Base-by-base conservation (phyloP, 1,140 invertebrate genomes). In the Amyelois transitella region DNA sequence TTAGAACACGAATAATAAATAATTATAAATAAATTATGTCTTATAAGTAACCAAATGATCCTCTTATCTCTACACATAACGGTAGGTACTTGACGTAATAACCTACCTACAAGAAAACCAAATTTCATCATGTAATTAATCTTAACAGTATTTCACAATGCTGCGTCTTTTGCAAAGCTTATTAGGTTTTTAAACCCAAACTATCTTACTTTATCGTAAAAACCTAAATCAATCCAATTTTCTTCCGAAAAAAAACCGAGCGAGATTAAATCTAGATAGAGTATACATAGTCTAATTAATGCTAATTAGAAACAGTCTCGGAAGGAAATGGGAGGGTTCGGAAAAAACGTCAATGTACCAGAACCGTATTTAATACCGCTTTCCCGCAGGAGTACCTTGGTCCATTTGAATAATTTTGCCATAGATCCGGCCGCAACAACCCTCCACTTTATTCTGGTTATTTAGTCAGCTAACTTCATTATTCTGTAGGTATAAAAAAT, bases 401-500 rank as follows among this genome's bases (percentile, higher is more conserved):
- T 43, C 64, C 45, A 69, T 78, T 81, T 72, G 68, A 75, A 81
- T 81, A 78, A 78, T 78, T 81, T 63, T 59, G 53, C 56, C 69
- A 59, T 76, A 69, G 62, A 66, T 66, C 66, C 60, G 45, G 63
- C 25, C 49, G 17, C 32, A 14, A 14, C n/a, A 38, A 38, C 53
- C 53, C 44, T 20, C 45, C 14, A 28, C 18, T 44, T 51, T 25
- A 24, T 44, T 17, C 43, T 44, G 45, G 12, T 44, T 53, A 21
- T 24, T 44, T 44, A 53, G 18, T 5, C 32, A 32, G 49, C 14
- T 32, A 25, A 51, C 43, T 18, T 44, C n/a, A 14, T 12, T 44
- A 53, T 44, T 12, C 32, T 20, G 32, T 17, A 22, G n/a, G n/a
- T 8, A 28, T 10, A 38, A 38, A 38, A 14, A 38, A 38, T 38